Evolutionary conservation across 2,797 vertebrate species (phyloP), one percentile per base, ranked within the genome.

Genomic region (Xenops minutus): DNA sequence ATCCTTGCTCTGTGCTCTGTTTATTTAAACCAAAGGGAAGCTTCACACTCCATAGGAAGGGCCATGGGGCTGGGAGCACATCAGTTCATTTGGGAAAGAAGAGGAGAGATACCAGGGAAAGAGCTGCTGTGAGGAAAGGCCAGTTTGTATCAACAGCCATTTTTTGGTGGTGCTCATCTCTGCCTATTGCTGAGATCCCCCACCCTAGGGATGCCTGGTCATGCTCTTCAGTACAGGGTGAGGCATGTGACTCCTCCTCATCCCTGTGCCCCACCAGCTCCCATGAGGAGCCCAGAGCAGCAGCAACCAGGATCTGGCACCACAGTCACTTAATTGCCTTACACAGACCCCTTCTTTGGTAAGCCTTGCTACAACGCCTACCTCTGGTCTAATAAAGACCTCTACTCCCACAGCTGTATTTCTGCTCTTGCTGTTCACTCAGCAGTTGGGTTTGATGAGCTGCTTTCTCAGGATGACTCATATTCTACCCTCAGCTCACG

Each of bases 221-320:
- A 0, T 30, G n/a, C 36, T 18, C 17, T 17, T 49, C 32, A 30
- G 14, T 4, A n/a, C 27, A 79, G n/a, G 8, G 34, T 4, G 48
- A 58, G 32, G 19, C 26, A 58, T 2, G 7, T 4, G 30, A n/a
- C 36, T 44, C 32, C 13, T 46, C 22, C n/a, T 41, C 68, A 74
- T 4, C 17, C 37, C 81, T 23, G 41, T 29, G 29, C 14, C 54
- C 23, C 46, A 39, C 5, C 37, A 84, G 58, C 36, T 80, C 29
- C 49, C 20, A 27, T 0, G 14, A n/a, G 54, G 41, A 52, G 55
- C 32, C 26, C 44, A n/a, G 49, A 52, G 52, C 61, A 56, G 7
- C 0, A 5, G 23, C 37, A 34, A 37, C 4, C 37, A 55, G 67
- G 15, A 72, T 29, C 29, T 0, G 0, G 49, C 59, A 73, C 22